Evolutionary conservation across 2,113 vertebrate genomes (phyloP).

Genomic region (Indicator maculatus): DNA sequence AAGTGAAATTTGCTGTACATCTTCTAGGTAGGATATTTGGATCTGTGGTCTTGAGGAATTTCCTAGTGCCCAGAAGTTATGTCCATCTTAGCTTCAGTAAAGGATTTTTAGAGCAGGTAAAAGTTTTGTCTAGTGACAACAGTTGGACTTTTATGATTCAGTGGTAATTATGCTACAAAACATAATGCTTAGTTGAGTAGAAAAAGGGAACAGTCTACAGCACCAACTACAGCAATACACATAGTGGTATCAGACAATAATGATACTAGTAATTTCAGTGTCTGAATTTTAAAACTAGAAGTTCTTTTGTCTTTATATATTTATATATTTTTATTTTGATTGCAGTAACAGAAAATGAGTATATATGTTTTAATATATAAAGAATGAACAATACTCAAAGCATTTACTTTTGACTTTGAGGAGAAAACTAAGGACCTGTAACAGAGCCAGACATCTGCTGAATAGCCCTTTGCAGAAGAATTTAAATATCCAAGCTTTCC

Average conservation of each 20-base stretch:
- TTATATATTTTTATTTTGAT: slow-evolving; percentile 26
- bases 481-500: background rate
- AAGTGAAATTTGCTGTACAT: background rate
- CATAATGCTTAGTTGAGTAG: background rate
- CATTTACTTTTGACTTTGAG: background rate
- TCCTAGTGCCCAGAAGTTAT: background rate
- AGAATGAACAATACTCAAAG: slow-evolving; percentile 6
- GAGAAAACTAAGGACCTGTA: background rate
- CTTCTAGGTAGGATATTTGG: background rate
- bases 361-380: background rate
- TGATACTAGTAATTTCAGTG: background rate
- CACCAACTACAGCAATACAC: background rate
- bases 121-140: background rate
- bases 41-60: background rate
- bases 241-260: background rate
- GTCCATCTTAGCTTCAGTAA: background rate
- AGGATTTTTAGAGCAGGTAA: background rate
- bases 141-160: background rate
- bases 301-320: background rate
- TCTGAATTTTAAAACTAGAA: background rate
- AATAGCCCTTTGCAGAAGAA: background rate
- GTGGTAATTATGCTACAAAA: background rate
- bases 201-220: background rate
- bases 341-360: background rate
- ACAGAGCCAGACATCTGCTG: background rate